phyloP scores from a whole-genome alignment of 2,797 vertebrate species.

The Dicrostonyx torquatus region DNA sequence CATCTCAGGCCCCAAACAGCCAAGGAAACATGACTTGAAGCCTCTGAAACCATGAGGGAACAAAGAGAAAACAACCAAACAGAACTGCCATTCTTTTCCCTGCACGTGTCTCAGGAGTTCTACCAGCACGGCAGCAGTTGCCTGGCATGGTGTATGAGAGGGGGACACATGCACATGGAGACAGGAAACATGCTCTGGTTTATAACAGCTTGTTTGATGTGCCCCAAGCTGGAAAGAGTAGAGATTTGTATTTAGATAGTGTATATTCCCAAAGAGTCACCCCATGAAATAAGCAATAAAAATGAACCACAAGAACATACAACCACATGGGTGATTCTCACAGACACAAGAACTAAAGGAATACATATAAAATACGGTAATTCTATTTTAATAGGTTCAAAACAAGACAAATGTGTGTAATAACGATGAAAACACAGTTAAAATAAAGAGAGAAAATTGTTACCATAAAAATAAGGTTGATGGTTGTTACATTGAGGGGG shows the following conservation, averaged over 20 bases:
- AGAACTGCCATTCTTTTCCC: not conserved
- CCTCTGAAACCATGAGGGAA: not conserved
- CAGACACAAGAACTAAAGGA: not conserved
- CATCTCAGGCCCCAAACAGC: not conserved
- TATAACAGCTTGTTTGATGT: not conserved
- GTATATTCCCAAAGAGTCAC: not conserved
- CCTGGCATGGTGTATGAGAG: not conserved
- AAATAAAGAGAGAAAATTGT: not conserved
- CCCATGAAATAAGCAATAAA: not conserved
- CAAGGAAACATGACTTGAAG: not conserved
- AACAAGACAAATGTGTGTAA: not conserved
- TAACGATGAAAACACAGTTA: not conserved
- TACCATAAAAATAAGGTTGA: slow-evolving; percentile 25
- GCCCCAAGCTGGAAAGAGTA: not conserved
- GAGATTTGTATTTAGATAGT: not conserved
- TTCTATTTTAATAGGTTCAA: slow-evolving; percentile 39
- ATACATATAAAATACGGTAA: not conserved
- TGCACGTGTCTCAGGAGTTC: not conserved
- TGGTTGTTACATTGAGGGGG: not conserved
- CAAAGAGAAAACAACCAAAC: not conserved
- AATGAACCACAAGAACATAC: not conserved
- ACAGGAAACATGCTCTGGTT: not conserved
- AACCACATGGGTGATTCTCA: not conserved
- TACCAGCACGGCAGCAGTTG: not conserved
- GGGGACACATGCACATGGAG: not conserved